A percentile compares a stretch with the other conserved stretches of the same genome.
These are phyloP conservation scores for Nicator chloris DNA, from an alignment of 2,113 vertebrate genomes.

Conservation along the genomic window DNA sequence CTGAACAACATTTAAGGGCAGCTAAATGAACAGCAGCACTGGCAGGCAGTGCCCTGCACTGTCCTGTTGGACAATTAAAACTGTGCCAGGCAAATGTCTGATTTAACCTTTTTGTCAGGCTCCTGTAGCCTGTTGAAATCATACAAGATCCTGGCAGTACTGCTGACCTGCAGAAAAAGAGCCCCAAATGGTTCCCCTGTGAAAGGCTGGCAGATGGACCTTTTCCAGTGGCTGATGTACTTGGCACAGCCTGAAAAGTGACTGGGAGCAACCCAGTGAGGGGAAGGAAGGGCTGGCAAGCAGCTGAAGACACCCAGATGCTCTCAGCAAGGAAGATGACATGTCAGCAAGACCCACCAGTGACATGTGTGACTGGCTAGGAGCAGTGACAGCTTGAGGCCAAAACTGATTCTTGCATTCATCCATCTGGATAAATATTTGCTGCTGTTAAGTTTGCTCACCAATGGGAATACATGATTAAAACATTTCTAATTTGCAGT, in stretches of 20 bases:
- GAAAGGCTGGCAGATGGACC: slow-evolving; percentile 18
- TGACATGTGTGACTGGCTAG: slow-evolving; percentile 12
- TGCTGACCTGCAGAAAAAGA: slow-evolving; percentile 21
- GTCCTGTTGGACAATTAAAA: slow-evolving; percentile 4
- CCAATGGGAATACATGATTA: not conserved
- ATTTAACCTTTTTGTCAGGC: slow-evolving; percentile 47
- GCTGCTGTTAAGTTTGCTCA: slow-evolving; percentile 9
- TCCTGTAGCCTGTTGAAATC: not conserved
- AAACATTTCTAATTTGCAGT: not conserved
- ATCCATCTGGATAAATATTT: slow-evolving; percentile 45
- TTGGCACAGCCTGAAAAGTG: slow-evolving; percentile 39
- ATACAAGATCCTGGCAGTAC: not conserved
- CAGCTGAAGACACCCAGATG: slow-evolving; percentile 2
- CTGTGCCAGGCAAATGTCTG: not conserved
- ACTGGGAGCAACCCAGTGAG: not conserved
- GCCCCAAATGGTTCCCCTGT: not conserved
- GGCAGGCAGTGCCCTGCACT: not conserved
- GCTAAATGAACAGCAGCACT: not conserved
- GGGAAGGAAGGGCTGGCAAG: not conserved
- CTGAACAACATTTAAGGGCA: not conserved
- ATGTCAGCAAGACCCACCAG: slow-evolving; percentile 26
- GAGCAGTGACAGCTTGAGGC: slow-evolving; percentile 32
- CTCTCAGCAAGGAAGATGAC: not conserved
- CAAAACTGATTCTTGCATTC: not conserved
- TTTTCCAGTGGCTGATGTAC: not conserved